Conservation (phyloP, 53 echinoderm and acorn worm genomes). For the Patiria pectinifera region DNA sequence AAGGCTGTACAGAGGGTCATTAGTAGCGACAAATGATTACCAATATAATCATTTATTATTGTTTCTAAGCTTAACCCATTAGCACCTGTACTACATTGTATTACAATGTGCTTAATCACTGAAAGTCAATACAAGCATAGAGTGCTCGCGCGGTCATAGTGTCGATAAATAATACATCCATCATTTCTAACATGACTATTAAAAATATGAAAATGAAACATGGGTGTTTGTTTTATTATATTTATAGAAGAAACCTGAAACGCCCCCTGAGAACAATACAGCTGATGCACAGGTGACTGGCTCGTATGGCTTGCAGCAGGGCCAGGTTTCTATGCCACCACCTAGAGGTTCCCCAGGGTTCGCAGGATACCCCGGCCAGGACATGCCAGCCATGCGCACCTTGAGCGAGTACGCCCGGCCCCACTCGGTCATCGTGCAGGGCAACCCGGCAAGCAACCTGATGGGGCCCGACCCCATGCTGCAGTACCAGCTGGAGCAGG, state of each 20-base stretch:
- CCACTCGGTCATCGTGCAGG: constrained; percentile 74
- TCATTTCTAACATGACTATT: not conserved
- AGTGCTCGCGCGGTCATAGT: no score
- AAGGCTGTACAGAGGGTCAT: no score
- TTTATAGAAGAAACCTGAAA: constrained; percentile 86
- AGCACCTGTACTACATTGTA: no score
- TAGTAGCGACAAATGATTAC: no score
- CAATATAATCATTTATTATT: no score
- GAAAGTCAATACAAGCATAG: no score
- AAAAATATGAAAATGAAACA: no score
- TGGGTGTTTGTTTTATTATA: not conserved
- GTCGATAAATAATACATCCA: no score
- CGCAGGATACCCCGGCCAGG: constrained; percentile 80
- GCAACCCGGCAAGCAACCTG: constrained; percentile 75
- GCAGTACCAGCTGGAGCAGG: constrained; percentile 89
- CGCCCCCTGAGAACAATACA: constrained; percentile 89
- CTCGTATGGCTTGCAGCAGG: constrained; percentile 64
- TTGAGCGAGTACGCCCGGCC: constrained; percentile 96
- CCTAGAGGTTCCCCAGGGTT: constrained; percentile 50
- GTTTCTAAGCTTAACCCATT: no score
- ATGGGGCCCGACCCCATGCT: constrained; percentile 98
- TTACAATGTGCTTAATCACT: no score
- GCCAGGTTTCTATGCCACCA: constrained; percentile 49
- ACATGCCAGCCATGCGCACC: constrained; percentile 91
- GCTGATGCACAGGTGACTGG: constrained; percentile 96